Evolutionary conservation across 2,888 invertebrate species (phyloP), one percentile per base, ranked within the genome.

Genomic region (Therioaphis trifolii): DNA sequence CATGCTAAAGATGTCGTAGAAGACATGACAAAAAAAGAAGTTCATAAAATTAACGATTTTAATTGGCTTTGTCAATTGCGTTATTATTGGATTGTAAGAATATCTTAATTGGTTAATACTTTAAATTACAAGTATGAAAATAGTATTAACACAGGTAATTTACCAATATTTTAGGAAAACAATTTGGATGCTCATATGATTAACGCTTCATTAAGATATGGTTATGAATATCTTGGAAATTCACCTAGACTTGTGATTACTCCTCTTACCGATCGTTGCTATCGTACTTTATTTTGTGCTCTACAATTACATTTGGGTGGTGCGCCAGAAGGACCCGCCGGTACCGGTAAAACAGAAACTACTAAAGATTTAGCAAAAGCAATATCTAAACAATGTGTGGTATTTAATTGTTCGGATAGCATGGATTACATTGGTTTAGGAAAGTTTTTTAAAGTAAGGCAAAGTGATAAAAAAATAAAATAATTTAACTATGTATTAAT

Each of bases 341-440:
- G 95, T 49, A 94, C 97, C 0, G 97, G 97, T 74, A 98, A 98
- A 91, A 94, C 94, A 0, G 98, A 98, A 90, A 97, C 97, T 0
- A 94, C 95, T 85, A 98, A 98, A 89, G 98, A 98, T 90, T 90
- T 98, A 85, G 97, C 98, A 9, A 98, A 97, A 89, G 96, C 96
- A 0, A 94, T 97, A 0, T 98, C 97, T 14, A 98, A 97, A 90
- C 97, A 97, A 89, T 98, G 97, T 89, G 96, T 98, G 0, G 97
- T 98, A 0, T 97, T 98, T 89, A 97, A 98, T 90, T 98, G 98
- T 87, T 97, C 97, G 0, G 96, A 97, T 86, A 96, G 96, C 3
- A 90, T 98, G 68, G 96, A 98, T 88, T 97, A 95, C 88, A 96
- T 96, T 88, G 96, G 97, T 0, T 92, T 98, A 88, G 97, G 97